phyloP scores from a whole-genome alignment of 2,888 invertebrate species.

The Andrena camellia region DNA sequence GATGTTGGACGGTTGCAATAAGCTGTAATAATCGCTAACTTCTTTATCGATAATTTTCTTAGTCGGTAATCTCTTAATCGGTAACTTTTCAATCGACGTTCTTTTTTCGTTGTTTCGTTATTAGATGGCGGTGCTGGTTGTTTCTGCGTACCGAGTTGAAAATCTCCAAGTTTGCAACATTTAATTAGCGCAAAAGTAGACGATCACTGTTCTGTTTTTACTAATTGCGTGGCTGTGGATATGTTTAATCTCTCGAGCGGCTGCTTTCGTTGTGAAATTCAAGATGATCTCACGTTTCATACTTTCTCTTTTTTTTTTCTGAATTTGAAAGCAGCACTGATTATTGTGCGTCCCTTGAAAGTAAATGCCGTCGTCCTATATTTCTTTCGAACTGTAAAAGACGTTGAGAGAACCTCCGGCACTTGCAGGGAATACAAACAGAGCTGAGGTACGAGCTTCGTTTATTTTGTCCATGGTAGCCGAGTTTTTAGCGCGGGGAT shows the following conservation, averaged over 20 bases:
- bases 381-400: background rate
- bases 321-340: constrained; percentile 16
- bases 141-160: constrained; percentile 26
- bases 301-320: constrained; percentile 23
- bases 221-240: constrained; percentile 44
- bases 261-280: constrained; percentile 40
- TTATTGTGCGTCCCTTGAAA: constrained; percentile 3
- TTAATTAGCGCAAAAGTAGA: background rate
- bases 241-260: constrained; percentile 8
- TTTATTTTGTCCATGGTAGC: background rate
- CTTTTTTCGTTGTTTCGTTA: constrained; percentile 15
- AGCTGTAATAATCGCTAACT: constrained; percentile 17
- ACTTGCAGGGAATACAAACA: constrained; percentile 20
- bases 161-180: background rate
- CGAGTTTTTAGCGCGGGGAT: constrained; percentile 6
- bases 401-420: constrained; percentile 23
- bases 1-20: constrained; percentile 58
- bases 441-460: constrained; percentile 5
- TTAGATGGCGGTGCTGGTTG: constrained; percentile 47
- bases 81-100: constrained; percentile 25
- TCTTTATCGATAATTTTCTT: too few species aligned
- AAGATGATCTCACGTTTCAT: constrained; percentile 44
- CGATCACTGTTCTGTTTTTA: constrained; percentile 14
- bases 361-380: background rate
- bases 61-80: background rate